Conservation (phyloP, 2,797 vertebrate species). For the Harpagifer antarcticus region DNA sequence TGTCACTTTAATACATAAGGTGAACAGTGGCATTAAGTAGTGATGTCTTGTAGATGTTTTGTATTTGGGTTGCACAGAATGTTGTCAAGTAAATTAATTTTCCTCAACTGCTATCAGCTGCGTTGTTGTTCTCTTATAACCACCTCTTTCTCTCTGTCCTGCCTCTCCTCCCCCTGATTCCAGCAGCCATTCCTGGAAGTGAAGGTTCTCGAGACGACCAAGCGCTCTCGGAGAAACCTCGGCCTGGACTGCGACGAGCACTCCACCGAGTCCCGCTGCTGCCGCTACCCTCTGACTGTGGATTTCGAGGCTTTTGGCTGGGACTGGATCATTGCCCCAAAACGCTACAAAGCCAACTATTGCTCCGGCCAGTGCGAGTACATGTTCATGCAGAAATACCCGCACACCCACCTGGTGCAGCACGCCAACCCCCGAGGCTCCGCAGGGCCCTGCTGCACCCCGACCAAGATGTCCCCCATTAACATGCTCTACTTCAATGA, state of each 20-base stretch:
- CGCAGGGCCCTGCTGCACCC: slow-evolving; percentile 97
- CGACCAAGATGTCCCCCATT: slow-evolving; percentile 99
- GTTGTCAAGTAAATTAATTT: not conserved
- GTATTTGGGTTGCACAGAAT: not conserved
- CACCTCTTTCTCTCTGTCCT: slow-evolving; percentile 70
- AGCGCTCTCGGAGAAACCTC: slow-evolving; percentile 94
- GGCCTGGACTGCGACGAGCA: slow-evolving; percentile 98
- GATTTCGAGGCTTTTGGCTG: slow-evolving; percentile 99
- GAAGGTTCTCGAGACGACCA: slow-evolving; percentile 97
- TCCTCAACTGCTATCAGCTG: not conserved
- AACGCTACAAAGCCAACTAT: slow-evolving; percentile 99
- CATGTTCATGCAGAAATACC: slow-evolving; percentile 99
- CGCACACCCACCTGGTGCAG: slow-evolving; percentile 97
- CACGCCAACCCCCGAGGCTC: slow-evolving; percentile 97
- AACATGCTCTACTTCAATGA: slow-evolving; percentile 99
- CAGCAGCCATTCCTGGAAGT: slow-evolving; percentile 99
- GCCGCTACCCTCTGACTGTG: slow-evolving; percentile 97
- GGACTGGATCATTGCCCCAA: slow-evolving; percentile 99
- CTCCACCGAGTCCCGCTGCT: slow-evolving; percentile 97
- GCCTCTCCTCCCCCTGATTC: slow-evolving; percentile 79
- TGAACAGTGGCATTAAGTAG: not conserved
- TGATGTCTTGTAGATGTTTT: not conserved
- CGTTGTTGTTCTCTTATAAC: slow-evolving; percentile 77
- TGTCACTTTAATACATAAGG: not conserved
- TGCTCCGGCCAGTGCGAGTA: slow-evolving; percentile 99